Percentiles rank a stretch among this genome's conserved stretches.
phyloP scores from a whole-genome alignment of 2,113 vertebrate species.

The Crotalus horridus region DNA sequence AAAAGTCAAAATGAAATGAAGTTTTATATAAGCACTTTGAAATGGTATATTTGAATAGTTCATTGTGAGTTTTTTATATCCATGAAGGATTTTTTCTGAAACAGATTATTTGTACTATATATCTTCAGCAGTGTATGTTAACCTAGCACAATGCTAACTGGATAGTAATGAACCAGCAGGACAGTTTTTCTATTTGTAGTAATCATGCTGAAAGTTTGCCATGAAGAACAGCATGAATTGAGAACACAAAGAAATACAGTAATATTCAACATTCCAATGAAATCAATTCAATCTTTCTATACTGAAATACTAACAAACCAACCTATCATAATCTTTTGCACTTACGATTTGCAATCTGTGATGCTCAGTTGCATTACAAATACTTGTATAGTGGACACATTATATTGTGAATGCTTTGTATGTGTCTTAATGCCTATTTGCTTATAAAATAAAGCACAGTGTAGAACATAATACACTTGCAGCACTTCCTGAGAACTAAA shows the following conservation, averaged over 20 bases:
- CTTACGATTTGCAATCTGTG: not conserved
- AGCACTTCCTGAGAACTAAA: not conserved
- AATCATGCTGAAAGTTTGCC: not conserved
- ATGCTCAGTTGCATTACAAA: not conserved
- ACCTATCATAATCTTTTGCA: not conserved
- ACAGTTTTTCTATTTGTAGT: not conserved
- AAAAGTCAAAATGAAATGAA: not conserved
- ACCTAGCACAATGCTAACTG: not conserved
- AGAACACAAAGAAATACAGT: not conserved
- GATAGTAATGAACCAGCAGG: not conserved
- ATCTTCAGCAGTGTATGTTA: not conserved
- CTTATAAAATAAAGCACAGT: not conserved
- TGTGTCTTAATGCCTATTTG: not conserved
- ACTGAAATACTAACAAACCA: not conserved
- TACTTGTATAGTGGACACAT: not conserved
- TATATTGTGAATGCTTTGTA: not conserved
- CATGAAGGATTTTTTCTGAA: not conserved
- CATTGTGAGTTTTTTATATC: slow-evolving; percentile 7
- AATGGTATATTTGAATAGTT: not conserved
- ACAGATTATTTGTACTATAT: not conserved
- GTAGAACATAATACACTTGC: not conserved
- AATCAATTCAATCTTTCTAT: not conserved
- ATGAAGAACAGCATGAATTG: not conserved
- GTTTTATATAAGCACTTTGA: not conserved
- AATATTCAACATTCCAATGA: not conserved